Percentiles rank a stretch among this genome's conserved stretches.
Evolutionary conservation across 2,113 vertebrate genomes (phyloP).

Genomic region (Pica pica): DNA sequence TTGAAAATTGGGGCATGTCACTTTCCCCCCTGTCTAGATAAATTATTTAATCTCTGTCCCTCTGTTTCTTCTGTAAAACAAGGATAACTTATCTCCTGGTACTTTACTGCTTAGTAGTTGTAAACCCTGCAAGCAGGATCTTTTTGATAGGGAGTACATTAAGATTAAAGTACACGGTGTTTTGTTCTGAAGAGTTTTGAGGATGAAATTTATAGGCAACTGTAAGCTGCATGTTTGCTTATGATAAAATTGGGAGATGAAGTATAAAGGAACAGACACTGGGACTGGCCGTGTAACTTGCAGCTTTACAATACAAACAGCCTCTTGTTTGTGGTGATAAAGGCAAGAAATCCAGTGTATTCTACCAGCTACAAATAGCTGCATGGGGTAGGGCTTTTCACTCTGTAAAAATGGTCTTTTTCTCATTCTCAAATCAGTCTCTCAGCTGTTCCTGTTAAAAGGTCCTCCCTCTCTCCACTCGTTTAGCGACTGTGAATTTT

Average conservation of each 20-base stretch:
- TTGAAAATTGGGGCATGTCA: background rate
- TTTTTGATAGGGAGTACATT: slow-evolving; percentile 44
- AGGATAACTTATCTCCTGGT: slow-evolving; percentile 40
- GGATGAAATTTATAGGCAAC: slow-evolving; percentile 55
- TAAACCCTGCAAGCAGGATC: slow-evolving; percentile 34
- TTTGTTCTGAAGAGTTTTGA: slow-evolving; percentile 58
- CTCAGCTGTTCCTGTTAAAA: slow-evolving; percentile 8
- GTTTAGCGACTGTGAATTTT: background rate
- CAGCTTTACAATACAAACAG: slow-evolving; percentile 48
- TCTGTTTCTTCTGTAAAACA: slow-evolving; percentile 38
- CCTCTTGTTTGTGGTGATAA: slow-evolving; percentile 53
- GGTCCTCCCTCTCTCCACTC: background rate
- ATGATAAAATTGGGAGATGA: slow-evolving; percentile 61
- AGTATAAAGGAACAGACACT: slow-evolving; percentile 46
- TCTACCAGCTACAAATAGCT: slow-evolving; percentile 2
- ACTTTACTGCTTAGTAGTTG: slow-evolving; percentile 19
- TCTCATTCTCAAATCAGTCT: background rate
- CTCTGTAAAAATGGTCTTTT: background rate
- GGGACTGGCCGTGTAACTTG: background rate
- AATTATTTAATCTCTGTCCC: slow-evolving; percentile 47
- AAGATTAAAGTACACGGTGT: slow-evolving; percentile 46
- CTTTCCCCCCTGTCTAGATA: background rate
- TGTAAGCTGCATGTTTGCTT: slow-evolving; percentile 52
- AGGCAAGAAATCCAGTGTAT: slow-evolving; percentile 30
- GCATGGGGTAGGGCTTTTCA: slow-evolving; percentile 3